Conservation (phyloP, 2,113 vertebrate species). For the Alexandromys fortis region DNA sequence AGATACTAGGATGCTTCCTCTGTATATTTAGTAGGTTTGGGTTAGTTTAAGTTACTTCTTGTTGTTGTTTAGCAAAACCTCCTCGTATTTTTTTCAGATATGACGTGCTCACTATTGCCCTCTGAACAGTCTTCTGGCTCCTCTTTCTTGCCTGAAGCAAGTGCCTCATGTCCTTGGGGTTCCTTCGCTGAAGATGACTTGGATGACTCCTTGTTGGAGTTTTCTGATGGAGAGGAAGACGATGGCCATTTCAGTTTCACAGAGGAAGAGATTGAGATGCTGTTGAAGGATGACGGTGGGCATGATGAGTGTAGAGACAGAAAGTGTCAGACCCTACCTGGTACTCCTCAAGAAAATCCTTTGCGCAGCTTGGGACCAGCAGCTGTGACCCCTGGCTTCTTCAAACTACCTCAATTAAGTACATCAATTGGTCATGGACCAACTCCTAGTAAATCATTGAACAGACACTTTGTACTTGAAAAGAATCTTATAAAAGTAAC, state of each 20-base stretch:
- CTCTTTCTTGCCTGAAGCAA: not conserved
- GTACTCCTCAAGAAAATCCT: not conserved
- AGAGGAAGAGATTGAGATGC: constrained; percentile 83
- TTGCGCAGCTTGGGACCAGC: constrained; percentile 49
- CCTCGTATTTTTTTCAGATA: constrained; percentile 53
- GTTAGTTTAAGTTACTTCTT: constrained; percentile 39
- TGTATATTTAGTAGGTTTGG: constrained; percentile 28
- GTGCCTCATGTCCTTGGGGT: constrained; percentile 66
- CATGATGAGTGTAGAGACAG: not conserved
- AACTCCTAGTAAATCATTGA: constrained; percentile 70
- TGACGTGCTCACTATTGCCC: constrained; percentile 65
- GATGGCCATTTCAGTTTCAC: constrained; percentile 82
- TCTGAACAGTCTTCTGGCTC: not conserved
- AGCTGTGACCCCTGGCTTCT: constrained; percentile 57
- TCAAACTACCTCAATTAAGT: constrained; percentile 71
- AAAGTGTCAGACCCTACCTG: not conserved
- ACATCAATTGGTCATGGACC: constrained; percentile 61
- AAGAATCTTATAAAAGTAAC: constrained; percentile 79
- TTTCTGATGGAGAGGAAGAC: constrained; percentile 78
- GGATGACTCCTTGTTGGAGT: constrained; percentile 84
- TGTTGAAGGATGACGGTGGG: constrained; percentile 77
- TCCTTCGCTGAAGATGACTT: constrained; percentile 73
- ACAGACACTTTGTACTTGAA: constrained; percentile 70
- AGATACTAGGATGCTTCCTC: not conserved
- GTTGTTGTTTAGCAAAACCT: not conserved